Percentiles rank a stretch among this genome's conserved stretches.
phyloP scores from a whole-genome alignment of 2,888 invertebrate genomes.

The Aspidiotus rigidus region DNA sequence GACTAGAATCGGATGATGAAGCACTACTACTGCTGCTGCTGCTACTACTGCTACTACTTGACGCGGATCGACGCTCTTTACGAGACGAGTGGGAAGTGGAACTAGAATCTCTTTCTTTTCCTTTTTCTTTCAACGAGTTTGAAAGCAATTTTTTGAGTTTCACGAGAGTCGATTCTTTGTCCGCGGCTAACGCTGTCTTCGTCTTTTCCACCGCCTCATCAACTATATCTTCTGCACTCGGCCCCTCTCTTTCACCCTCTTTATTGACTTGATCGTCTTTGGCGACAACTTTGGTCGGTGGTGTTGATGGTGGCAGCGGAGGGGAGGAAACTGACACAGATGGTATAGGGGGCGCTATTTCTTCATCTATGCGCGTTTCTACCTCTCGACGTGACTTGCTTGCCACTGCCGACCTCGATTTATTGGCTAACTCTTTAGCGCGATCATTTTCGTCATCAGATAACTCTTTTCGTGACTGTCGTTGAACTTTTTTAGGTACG shows the following conservation, averaged over 20 bases:
- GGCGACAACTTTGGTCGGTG: too few relatives aligned
- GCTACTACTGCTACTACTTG: neutral
- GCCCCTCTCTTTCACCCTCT: neutral
- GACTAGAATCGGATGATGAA: slow-evolving; percentile 21
- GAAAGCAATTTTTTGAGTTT: neutral
- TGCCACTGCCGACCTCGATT: neutral
- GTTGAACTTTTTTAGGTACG: neutral
- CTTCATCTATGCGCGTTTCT: neutral
- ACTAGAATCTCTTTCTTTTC: too few relatives aligned
- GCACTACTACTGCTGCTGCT: slow-evolving; percentile 8
- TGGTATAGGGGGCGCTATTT: neutral
- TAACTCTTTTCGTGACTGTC: neutral
- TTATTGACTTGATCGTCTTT: neutral
- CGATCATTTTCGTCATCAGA: neutral
- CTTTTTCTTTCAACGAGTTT: too few relatives aligned
- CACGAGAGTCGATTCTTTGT: neutral
- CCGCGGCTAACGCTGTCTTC: neutral
- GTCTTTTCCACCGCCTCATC: neutral
- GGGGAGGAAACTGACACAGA: neutral
- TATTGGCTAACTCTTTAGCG: neutral
- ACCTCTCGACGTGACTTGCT: neutral
- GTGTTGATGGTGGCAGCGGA: too few relatives aligned
- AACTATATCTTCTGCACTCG: neutral
- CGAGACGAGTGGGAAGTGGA: slow-evolving; percentile 11
- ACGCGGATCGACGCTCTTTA: slow-evolving; percentile 6